Evolutionary conservation across 2,113 vertebrate genomes (phyloP).

Genomic region (Ciconia boyciana): DNA sequence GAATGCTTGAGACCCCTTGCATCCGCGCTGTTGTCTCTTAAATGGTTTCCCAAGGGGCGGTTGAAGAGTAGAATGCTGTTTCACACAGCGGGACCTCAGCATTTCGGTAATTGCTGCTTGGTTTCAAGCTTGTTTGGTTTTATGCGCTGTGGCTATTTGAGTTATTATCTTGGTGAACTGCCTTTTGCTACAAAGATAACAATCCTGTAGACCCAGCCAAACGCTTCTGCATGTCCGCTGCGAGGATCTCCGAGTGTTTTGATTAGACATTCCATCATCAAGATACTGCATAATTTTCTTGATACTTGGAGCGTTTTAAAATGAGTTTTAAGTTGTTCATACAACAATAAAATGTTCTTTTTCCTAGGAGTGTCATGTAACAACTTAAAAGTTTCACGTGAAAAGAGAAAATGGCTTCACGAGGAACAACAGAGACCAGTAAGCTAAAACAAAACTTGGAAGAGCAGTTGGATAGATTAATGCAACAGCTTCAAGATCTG

Average conservation of each 20-base stretch:
- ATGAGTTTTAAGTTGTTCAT: background rate
- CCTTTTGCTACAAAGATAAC: background rate
- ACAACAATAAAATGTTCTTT: background rate
- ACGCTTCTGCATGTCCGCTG: background rate
- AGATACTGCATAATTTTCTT: rapidly evolving
- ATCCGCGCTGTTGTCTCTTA: rapidly evolving
- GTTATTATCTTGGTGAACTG: background rate
- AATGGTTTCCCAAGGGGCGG: rapidly evolving
- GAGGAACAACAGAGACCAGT: conserved; percentile 91
- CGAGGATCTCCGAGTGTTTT: background rate
- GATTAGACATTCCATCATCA: rapidly evolving
- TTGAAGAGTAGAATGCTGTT: rapidly evolving
- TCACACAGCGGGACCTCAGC: rapidly evolving
- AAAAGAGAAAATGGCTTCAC: conserved; percentile 87
- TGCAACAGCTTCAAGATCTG: conserved; percentile 96
- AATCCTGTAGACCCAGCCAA: background rate
- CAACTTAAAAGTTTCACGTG: conserved; percentile 31
- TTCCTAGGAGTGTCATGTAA: conserved; percentile 28
- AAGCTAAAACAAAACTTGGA: conserved; percentile 96
- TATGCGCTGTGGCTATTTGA: background rate
- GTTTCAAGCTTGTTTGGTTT: rapidly evolving
- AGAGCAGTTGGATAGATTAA: conserved; percentile 93
- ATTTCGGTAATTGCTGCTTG: background rate
- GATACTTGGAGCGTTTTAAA: background rate
- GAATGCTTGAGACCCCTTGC: rapidly evolving